Base-by-base conservation (phyloP, 2,113 vertebrate species). In the Motacilla alba region DNA sequence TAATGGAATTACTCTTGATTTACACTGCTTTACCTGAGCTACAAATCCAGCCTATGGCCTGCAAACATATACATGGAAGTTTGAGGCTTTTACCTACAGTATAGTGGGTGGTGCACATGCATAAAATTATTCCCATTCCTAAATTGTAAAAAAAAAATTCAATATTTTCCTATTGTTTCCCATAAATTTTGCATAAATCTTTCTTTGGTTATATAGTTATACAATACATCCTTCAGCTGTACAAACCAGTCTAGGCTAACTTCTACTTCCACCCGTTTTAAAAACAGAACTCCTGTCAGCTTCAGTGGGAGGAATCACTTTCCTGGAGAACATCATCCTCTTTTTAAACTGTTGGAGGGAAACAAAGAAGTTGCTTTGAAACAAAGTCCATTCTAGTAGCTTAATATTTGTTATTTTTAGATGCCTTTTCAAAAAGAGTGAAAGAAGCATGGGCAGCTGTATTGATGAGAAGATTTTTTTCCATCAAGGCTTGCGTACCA, bases 151-250 rank as follows among this genome's bases (percentile, higher is more conserved):
- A 46, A 77, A 0, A 1, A 1, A 93, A n/a, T 91, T 83, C 46
- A 75, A 19, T 95, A 83, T 88, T 96, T 96, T 96, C 67, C 78
- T 81, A 30, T 89, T 95, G 15, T 30, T 49, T 93, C 69, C 30
- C 68, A 46, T 72, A 83, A 55, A 41, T 79, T 90, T 96, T 96
- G 26, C 53, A 89, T 33, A n/a, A 27, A 44, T 4, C 3, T 64
- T 5, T 66, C 22, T 46, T 83, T 17, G 27, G 12, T 20, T 72
- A 9, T 58, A 35, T 39, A 81, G 46, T 44, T 89, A 58, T 14
- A 66, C 37, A 50, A 23, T 43, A 26, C 33, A 94, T 90, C 63
- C 46, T 74, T 74, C 37, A 92, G 17, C 58, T 92, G 55, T 47
- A 80, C 47, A 80, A 86, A 80, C 11, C 33, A 46, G 58, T 76